Evolutionary conservation across 2,888 invertebrate species (phyloP), one percentile per base, ranked within the genome.

Genomic region (Sturmia bella): DNA sequence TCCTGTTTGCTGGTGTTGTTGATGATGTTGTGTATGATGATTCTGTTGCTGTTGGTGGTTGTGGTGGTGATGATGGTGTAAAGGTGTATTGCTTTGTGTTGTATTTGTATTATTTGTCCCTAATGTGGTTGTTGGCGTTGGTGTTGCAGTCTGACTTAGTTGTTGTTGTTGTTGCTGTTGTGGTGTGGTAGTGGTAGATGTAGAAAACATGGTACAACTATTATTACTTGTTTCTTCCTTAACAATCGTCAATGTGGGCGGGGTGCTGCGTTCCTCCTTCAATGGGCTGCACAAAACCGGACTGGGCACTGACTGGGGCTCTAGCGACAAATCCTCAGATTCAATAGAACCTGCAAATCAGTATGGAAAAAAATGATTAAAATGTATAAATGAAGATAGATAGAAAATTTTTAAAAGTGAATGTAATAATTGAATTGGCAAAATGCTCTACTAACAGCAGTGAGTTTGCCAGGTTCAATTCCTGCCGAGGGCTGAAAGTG

Each of bases 211-310:
- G 86, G 90, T 91, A 90, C 90, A 90, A 88, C 94, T 94, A 89
- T 94, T 93, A 91, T 94, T 95, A 91, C 94, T 94, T 88, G 93
- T 93, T 90, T 95, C 95, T 91, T 95, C 95, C 88, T 95, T 95
- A 89, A 94, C 93, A 84, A 94, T 92, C 39, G 89, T 83, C 84
- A 91, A 86, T 85, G 93, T 93, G 64, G 95, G 95, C 77, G 95
- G 94, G 75, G 94, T 94, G 86, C 93, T 92, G 88, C 92, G 93
- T 88, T 94, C 94, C 88, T 94, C 93, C 90, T 94, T 94, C 88
- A 93, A 92, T 64, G 93, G 93, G 85, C 93, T 93, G 84, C 92
- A 93, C 85, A 91, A 87, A 88, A 85, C 92, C 85, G 90, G 93
- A 89, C 90, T 93, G 75, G 90, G 87, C 56, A 88, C 86, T 87